Conservation (phyloP, 2,888 invertebrate genomes). For the Clistopyga incitator region DNA sequence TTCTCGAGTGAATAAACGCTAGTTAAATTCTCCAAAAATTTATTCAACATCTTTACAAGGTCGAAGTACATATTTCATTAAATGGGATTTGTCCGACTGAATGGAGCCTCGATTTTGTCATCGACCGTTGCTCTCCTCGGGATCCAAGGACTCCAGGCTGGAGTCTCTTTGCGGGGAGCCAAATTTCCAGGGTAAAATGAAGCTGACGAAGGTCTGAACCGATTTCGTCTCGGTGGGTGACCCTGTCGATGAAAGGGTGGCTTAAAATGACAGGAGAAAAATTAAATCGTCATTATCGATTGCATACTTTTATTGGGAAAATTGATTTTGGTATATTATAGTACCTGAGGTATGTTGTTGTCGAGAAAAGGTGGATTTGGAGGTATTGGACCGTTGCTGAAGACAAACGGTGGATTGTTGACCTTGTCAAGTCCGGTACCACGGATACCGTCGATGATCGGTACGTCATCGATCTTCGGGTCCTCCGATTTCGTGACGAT, state of each 20-base stretch:
- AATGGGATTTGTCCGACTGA: constrained; percentile 70
- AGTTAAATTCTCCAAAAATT: not conserved
- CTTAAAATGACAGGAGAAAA: constrained; percentile 59
- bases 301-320: not conserved
- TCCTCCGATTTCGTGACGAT: constrained; percentile 70
- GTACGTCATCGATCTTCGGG: constrained; percentile 70
- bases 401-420: constrained; percentile 48
- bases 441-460: constrained; percentile 74
- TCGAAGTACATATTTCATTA: constrained; percentile 34
- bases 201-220: constrained; percentile 59
- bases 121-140: constrained; percentile 68
- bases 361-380: constrained; percentile 50
- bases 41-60: not conserved
- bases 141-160: constrained; percentile 53
- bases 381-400: constrained; percentile 39
- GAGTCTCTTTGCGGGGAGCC: constrained; percentile 44
- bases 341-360: constrained; percentile 74
- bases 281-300: not conserved
- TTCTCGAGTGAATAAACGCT: constrained; percentile 40
- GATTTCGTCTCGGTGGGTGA: constrained; percentile 63
- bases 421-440: constrained; percentile 63
- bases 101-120: constrained; percentile 76
- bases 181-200: constrained; percentile 67
- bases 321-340: not conserved
- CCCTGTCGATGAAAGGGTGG: constrained; percentile 68